Conservation (phyloP, 2,797 vertebrate genomes). For the Helarctos malayanus region DNA sequence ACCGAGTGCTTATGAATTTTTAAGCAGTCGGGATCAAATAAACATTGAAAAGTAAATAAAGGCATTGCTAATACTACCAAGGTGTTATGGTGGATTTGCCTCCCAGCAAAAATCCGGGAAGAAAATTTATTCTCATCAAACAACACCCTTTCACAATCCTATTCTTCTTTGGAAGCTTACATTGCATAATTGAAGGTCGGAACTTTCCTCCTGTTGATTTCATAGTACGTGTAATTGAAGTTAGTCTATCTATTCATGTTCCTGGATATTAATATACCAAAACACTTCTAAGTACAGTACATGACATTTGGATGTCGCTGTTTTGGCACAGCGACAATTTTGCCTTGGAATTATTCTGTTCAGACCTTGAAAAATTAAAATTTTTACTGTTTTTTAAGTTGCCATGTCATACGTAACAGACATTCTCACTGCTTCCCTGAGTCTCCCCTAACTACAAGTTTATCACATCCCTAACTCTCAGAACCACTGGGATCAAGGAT, state of each 20-base stretch:
- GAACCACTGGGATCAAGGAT: neutral
- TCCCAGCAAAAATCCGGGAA: neutral
- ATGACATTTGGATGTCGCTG: neutral
- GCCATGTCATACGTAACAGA: neutral
- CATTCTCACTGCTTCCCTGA: neutral
- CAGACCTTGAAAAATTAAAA: neutral
- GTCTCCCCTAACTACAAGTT: neutral
- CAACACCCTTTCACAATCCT: neutral
- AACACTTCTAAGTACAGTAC: neutral
- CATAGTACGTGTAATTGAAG: neutral
- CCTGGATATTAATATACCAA: neutral
- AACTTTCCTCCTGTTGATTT: neutral
- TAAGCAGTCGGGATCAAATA: slow-evolving; percentile 42
- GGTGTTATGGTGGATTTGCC: neutral
- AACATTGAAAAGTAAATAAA: slow-evolving; percentile 69
- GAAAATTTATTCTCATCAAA: neutral
- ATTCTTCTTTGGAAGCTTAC: neutral
- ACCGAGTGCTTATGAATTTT: slow-evolving; percentile 55
- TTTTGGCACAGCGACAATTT: neutral
- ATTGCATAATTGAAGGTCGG: neutral
- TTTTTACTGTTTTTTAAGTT: neutral
- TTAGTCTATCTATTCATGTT: neutral
- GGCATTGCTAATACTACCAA: neutral
- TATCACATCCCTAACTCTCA: neutral
- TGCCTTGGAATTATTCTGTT: slow-evolving; percentile 33